Conservation (phyloP, 2,888 invertebrate species). For the Chrysina gloriosa region DNA sequence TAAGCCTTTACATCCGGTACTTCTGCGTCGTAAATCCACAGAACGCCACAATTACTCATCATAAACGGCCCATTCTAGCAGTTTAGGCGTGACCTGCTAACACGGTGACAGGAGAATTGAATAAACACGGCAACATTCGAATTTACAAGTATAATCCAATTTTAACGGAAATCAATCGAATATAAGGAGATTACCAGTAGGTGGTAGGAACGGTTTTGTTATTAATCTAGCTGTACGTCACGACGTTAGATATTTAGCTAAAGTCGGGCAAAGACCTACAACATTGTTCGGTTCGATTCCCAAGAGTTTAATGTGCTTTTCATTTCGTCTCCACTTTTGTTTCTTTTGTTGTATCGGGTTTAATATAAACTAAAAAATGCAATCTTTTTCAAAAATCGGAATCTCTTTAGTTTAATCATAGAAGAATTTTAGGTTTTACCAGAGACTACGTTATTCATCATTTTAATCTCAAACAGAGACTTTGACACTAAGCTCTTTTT, state of each 20-base stretch:
- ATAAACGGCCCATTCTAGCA: not conserved
- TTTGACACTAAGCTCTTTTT: too few relatives aligned
- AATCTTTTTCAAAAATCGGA: too few relatives aligned
- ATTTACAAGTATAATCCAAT: conserved; percentile 44
- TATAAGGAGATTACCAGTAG: conserved; percentile 39
- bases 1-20: not conserved
- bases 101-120: conserved; percentile 4
- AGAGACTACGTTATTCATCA: too few relatives aligned
- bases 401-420: too few relatives aligned
- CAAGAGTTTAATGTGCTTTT: conserved; percentile 2
- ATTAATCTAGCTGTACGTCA: not conserved
- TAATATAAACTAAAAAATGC: too few relatives aligned
- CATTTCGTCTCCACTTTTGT: too few relatives aligned
- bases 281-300: too few relatives aligned
- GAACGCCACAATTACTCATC: not conserved
- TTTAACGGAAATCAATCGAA: conserved; percentile 41
- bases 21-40: not conserved
- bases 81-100: conserved; percentile 1
- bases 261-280: not conserved
- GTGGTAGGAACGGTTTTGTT: conserved; percentile 24
- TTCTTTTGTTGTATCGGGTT: too few relatives aligned
- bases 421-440: too few relatives aligned
- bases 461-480: too few relatives aligned
- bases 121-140: conserved; percentile 38
- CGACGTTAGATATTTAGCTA: not conserved